Conservation (phyloP, 2,113 vertebrate species). For the Chlorodrepanis virens region DNA sequence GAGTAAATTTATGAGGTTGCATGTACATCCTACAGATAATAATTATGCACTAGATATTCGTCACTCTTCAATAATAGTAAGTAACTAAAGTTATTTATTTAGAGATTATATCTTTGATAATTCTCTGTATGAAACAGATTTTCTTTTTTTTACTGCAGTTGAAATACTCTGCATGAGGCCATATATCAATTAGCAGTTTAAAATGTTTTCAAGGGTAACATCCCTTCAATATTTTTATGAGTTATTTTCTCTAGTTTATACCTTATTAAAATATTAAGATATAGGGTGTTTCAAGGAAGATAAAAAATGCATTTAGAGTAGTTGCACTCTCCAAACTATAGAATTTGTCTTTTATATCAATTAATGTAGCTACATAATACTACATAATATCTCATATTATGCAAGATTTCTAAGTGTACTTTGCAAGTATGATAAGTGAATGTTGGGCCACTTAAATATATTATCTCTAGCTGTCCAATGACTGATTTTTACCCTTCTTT, state of each 20-base stretch:
- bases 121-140: not conserved
- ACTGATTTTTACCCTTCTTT: not conserved
- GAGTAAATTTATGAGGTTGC: conserved; percentile 81
- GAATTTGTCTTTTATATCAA: not conserved
- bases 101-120: not conserved
- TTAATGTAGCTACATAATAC: not conserved
- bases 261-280: not conserved
- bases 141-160: not conserved
- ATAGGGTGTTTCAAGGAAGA: not conserved
- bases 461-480: not conserved
- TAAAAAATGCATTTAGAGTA: not conserved
- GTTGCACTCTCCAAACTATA: not conserved
- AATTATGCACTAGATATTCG: conserved; percentile 89
- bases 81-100: conserved; percentile 32
- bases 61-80: conserved; percentile 87
- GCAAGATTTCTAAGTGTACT: not conserved
- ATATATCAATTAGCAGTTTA: not conserved
- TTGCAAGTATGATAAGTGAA: not conserved
- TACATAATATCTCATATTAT: not conserved
- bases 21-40: conserved; percentile 71
- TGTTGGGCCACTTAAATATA: not conserved
- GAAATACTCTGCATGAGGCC: not conserved
- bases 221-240: not conserved
- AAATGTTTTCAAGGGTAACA: not conserved
- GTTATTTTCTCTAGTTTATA: not conserved